Base-by-base conservation (phyloP, 2,797 vertebrate genomes). In the Pyrocephalus nanus region DNA sequence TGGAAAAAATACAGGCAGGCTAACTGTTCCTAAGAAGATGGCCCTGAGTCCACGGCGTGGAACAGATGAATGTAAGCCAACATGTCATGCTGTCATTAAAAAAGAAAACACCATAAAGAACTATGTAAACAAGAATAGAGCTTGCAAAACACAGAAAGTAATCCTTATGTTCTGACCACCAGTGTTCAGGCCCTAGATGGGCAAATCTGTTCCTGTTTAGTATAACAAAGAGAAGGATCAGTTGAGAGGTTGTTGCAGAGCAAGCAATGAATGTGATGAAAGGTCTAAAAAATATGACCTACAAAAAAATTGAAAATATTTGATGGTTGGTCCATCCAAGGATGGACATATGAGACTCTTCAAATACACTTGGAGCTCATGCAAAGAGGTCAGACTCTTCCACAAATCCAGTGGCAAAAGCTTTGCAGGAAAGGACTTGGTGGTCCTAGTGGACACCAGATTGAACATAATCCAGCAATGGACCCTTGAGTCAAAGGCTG, bases 141-240 rank as follows among this genome's bases (percentile, higher is more conserved):
- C 11, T 90, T 88, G 34, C 30, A 86, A 92, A 92, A 65, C 50
- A 71, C 29, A n/a, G 15, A 36, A 91, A 77, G 32, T 32, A 78
- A 71, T 67, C 18, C 12, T 69, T 75, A 40, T 61, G 8, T 21
- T 81, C 36, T 67, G 73, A 77, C 16, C 36, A 91, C 53, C 42
- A 48, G 42, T 50, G 26, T 64, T 80, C 29, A 86, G n/a, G n/a
- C 5, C 18, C 26, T 26, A 74, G 62, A 84, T 45, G 15, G 45
- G 19, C 3, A 47, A 74, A 81, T 81, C 10, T 69, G 5, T 45
- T 66, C 30, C 17, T 77, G 23, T 81, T 55, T 29, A 32, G 15
- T 34, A 15, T 50, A 66, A 66, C 25, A 84, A 88, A 73, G 7
- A 71, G 13, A 19, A 30, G 30, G 17, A 60, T 88, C 2, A 1